Percentiles rank a stretch among this genome's conserved stretches.
phyloP scores from a whole-genome alignment of 1,140 invertebrate species.

The Trachelipus rathkii region DNA sequence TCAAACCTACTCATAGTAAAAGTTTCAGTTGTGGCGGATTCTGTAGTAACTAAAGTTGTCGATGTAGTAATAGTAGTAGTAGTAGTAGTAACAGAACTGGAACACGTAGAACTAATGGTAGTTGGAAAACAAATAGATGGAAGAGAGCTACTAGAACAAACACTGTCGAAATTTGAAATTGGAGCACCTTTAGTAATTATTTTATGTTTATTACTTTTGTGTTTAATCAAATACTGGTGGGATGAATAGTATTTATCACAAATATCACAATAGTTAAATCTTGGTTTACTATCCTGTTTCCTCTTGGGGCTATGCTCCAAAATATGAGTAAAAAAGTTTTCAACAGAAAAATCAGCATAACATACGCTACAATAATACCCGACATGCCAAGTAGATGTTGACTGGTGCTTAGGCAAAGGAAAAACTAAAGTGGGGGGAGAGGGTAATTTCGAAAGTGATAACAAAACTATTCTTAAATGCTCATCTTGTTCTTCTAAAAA shows the following conservation, averaged over 20 bases:
- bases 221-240: constrained; percentile 21
- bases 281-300: constrained; percentile 5
- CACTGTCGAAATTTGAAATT: background rate
- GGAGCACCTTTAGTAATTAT: background rate
- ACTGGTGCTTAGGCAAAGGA: background rate
- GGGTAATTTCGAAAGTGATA: background rate
- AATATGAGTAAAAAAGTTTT: constrained; percentile 21
- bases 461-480: background rate
- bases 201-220: constrained; percentile 10
- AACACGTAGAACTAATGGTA: too few species aligned
- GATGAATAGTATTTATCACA: constrained; percentile 32
- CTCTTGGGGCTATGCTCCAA: constrained; percentile 6
- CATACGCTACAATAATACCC: constrained; percentile 30
- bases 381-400: background rate
- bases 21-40: too few species aligned
- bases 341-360: constrained; percentile 47
- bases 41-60: too few species aligned
- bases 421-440: background rate
- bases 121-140: too few species aligned
- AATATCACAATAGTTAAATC: constrained; percentile 24
- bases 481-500: background rate
- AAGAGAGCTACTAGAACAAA: too few species aligned
- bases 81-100: too few species aligned
- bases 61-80: too few species aligned
- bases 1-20: too few species aligned